Percentiles rank a stretch among this genome's conserved stretches.
Evolutionary conservation across 2,888 invertebrate species (phyloP).

Genomic region (Invenusta paracnida): DNA sequence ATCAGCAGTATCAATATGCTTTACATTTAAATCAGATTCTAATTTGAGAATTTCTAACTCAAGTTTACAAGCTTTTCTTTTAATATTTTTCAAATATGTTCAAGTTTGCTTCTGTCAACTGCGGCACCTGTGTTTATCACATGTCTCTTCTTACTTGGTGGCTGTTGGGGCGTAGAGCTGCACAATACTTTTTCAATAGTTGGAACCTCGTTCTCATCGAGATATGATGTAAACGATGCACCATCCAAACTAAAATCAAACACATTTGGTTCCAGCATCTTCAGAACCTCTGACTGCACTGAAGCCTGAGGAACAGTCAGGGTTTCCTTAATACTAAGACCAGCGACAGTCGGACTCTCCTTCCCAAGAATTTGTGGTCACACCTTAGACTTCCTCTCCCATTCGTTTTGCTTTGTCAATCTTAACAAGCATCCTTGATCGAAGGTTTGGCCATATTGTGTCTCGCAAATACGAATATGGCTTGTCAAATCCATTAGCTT

Average conservation of each 20-base stretch:
- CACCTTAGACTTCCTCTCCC: background rate
- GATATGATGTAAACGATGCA: background rate
- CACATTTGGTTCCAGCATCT: background rate
- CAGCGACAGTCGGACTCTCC: conserved; percentile 1
- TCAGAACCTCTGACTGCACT: background rate
- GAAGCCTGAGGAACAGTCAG: background rate
- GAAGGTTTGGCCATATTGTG: background rate
- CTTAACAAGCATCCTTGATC: background rate
- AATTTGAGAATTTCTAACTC: too few relatives aligned
- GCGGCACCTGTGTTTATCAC: too few relatives aligned
- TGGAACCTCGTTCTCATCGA: background rate
- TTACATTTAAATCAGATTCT: too few relatives aligned
- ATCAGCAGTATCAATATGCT: too few relatives aligned
- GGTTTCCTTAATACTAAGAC: background rate
- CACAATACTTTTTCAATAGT: too few relatives aligned
- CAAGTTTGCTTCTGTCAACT: too few relatives aligned
- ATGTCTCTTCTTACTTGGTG: too few relatives aligned
- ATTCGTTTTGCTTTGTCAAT: background rate
- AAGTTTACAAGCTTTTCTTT: too few relatives aligned
- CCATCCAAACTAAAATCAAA: background rate
- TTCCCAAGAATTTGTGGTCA: background rate
- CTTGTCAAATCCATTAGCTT: too few relatives aligned
- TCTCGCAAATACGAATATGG: background rate
- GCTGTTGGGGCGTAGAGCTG: too few relatives aligned
- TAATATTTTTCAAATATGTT: too few relatives aligned